Conservation (phyloP, 2,113 vertebrate species). For the Loxodonta africana region DNA sequence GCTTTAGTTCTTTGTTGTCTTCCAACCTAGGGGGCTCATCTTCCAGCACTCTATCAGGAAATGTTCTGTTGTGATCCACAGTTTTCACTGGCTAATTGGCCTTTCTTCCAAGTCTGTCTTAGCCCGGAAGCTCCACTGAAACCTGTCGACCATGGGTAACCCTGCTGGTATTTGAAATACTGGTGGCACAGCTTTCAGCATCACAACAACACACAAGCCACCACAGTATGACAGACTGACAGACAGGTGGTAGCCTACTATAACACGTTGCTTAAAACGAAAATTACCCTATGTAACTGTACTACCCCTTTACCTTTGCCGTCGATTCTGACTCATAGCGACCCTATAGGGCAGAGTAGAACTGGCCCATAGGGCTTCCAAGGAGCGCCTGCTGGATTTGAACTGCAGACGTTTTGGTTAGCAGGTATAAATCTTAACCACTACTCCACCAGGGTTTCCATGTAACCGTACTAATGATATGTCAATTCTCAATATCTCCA, state of each 20-base stretch:
- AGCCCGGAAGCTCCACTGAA: not conserved
- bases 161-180: not conserved
- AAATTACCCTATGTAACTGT: not conserved
- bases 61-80: not conserved
- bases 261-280: slow-evolving; percentile 56
- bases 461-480: slow-evolving; percentile 38
- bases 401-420: too few relatives aligned
- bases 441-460: slow-evolving; percentile 1
- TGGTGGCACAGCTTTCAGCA: not conserved
- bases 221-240: not conserved
- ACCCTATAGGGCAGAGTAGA: too few relatives aligned
- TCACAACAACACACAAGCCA: not conserved
- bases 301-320: too few relatives aligned
- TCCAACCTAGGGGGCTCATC: not conserved
- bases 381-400: too few relatives aligned
- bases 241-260: not conserved
- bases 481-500: not conserved
- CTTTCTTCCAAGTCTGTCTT: not conserved
- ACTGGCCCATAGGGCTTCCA: too few relatives aligned
- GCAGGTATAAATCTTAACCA: too few relatives aligned
- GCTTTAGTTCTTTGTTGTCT: not conserved
- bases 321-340: too few relatives aligned
- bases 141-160: not conserved
- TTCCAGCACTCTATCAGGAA: not conserved
- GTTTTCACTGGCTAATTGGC: not conserved